A percentile compares a stretch with the other conserved stretches of the same genome.
These are phyloP conservation scores for Megaustenia siamemsis DNA, from an alignment of 2,888 invertebrate genomes.

Conservation along the genomic window DNA sequence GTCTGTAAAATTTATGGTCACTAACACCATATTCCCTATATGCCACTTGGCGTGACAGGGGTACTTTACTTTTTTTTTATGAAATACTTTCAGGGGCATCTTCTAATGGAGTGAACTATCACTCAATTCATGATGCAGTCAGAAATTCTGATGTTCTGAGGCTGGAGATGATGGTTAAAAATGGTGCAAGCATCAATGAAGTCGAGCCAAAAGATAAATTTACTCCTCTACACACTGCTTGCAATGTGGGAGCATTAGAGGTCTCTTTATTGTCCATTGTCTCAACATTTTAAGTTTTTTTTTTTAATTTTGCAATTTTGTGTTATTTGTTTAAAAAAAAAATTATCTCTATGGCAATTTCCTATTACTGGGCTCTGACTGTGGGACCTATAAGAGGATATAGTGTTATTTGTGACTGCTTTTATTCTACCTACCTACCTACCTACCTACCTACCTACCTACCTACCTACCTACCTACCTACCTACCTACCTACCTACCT, in stretches of 20 bases:
- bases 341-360: too few relatives aligned
- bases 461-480: slow-evolving; percentile 9
- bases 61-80: too few relatives aligned
- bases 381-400: too few relatives aligned
- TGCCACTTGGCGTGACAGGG: too few relatives aligned
- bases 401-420: background rate
- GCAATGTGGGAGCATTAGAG: slow-evolving; percentile 79
- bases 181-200: slow-evolving; percentile 80
- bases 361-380: too few relatives aligned
- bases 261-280: too few relatives aligned
- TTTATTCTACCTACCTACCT: background rate
- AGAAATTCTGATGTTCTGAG: slow-evolving; percentile 74
- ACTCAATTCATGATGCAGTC: slow-evolving; percentile 74
- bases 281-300: too few relatives aligned
- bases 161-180: slow-evolving; percentile 78
- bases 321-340: too few relatives aligned
- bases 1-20: too few relatives aligned
- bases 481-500: background rate
- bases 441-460: slow-evolving; percentile 1
- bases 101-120: slow-evolving; percentile 44
- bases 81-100: slow-evolving; percentile 35
- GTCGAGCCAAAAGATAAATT: slow-evolving; percentile 78
- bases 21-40: too few relatives aligned
- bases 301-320: too few relatives aligned
- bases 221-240: slow-evolving; percentile 79